Evolutionary conservation across 2,888 invertebrate genomes (phyloP).

Genomic region (Ferrisia virgata): DNA sequence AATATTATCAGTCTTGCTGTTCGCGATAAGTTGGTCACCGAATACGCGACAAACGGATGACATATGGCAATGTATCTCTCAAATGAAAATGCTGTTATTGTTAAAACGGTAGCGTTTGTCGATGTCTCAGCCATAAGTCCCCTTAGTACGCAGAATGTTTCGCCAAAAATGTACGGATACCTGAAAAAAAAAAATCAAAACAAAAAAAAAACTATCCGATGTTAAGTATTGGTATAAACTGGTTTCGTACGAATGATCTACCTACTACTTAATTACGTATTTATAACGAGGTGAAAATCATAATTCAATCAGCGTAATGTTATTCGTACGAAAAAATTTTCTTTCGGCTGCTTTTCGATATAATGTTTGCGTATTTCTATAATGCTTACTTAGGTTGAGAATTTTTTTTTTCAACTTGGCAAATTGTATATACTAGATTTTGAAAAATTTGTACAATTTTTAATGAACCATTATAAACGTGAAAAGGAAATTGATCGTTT

Average conservation of each 20-base stretch:
- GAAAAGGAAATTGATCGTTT: no score
- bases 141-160: slow-evolving; percentile 67
- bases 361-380: no score
- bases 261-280: background rate
- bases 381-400: no score
- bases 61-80: slow-evolving; percentile 61
- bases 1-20: slow-evolving; percentile 69
- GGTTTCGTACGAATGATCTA: background rate
- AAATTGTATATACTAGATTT: no score
- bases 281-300: background rate
- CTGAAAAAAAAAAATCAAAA: slow-evolving; percentile 55
- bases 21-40: slow-evolving; percentile 77
- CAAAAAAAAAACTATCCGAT: background rate
- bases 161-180: slow-evolving; percentile 70
- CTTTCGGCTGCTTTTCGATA: background rate
- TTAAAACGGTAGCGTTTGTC: slow-evolving; percentile 78
- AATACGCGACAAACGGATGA: slow-evolving; percentile 74
- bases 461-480: no score
- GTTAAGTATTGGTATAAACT: background rate
- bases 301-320: background rate
- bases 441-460: no score
- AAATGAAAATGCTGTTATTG: slow-evolving; percentile 80
- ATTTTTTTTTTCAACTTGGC: no score
- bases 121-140: slow-evolving; percentile 82
- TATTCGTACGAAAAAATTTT: background rate